Evolutionary conservation across 2,113 vertebrate species (phyloP), one percentile per base, ranked within the genome.

Genomic region (Cyphomyrus plagiostoma): DNA sequence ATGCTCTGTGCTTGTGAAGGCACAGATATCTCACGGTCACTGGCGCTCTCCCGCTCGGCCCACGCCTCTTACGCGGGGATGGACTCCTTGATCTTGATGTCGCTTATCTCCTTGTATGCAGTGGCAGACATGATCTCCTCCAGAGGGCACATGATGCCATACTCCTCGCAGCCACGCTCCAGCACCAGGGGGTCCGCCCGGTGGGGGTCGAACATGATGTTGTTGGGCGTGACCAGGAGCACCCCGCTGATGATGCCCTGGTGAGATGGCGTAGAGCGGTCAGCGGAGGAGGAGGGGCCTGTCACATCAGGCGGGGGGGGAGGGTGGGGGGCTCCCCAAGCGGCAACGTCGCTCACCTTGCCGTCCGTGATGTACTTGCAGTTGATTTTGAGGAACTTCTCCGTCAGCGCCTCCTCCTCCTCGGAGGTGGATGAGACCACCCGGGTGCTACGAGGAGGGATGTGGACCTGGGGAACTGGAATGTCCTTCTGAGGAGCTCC

Each of bases 141-240:
- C 96, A 99, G 97, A 52, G 98, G 98, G 94, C 98, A 99, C 98
- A 99, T 99, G 94, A 99, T 99, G 92, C 98, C 98, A 90, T 99
- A 99, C 90, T 99, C 98, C 95, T 99, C 98, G 92, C 98, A 99
- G 93, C 98, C 98, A 4, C 97, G 97, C 91, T 97, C 97, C 93
- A 98, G 97, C 90, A 99, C 98, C 95, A 99, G 95, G n/a, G 97
- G 97, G 94, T 99, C 98, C 90, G 96, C 96, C 95, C 98, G 98
- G 94, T 98, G 97, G 90, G 98, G 98, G 95, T 99, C 98, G 89
- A 99, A 99, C 98, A 99, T 99, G 92, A 99, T 99, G 94, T 99
- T 99, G 96, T 99, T 99, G 94, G 98, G 98, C 2, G 98, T 99
- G 94, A 99, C 97, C 93, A 99, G 96, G 93, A 99, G 96, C 92